These are phyloP conservation scores for Sphaeridia pumilis DNA, from an alignment of 2,888 invertebrate genomes.

Conservation along the genomic window DNA sequence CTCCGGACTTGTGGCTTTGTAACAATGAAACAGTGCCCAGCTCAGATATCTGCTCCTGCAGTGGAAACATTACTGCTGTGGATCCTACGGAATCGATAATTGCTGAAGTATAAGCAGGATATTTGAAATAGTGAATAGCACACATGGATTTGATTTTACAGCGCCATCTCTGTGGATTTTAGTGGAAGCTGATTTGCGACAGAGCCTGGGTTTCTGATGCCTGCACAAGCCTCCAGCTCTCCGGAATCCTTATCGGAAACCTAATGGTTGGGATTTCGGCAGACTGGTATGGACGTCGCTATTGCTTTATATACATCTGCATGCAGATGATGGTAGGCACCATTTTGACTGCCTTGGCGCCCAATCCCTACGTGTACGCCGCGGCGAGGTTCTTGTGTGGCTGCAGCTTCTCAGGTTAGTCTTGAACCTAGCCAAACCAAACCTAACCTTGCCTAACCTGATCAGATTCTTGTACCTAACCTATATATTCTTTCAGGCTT, in stretches of 20 bases:
- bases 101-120: slow-evolving; percentile 1
- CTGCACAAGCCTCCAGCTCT: slow-evolving; percentile 29
- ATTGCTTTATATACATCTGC: slow-evolving; percentile 23
- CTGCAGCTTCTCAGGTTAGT: slow-evolving; percentile 11
- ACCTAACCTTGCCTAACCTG: no score
- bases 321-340: slow-evolving; percentile 25
- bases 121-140: no score
- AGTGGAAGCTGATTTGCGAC: slow-evolving; percentile 30
- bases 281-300: slow-evolving; percentile 32
- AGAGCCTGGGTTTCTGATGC: slow-evolving; percentile 28
- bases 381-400: slow-evolving; percentile 25
- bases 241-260: slow-evolving; percentile 33
- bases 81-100: neutral
- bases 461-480: no score
- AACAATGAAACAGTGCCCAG: neutral
- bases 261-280: slow-evolving; percentile 26
- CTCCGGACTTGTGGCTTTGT: neutral
- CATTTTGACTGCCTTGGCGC: slow-evolving; percentile 20
- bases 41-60: neutral
- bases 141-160: no score
- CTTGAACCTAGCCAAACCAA: neutral
- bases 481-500: slow-evolving; percentile 27
- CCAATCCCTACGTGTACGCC: slow-evolving; percentile 25
- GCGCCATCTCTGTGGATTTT: no score
- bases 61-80: neutral